A percentile compares a stretch with the other conserved stretches of the same genome.
These are phyloP conservation scores for Reticulitermes speratus DNA, from an alignment of 1,140 invertebrate genomes.

Conservation along the genomic window DNA sequence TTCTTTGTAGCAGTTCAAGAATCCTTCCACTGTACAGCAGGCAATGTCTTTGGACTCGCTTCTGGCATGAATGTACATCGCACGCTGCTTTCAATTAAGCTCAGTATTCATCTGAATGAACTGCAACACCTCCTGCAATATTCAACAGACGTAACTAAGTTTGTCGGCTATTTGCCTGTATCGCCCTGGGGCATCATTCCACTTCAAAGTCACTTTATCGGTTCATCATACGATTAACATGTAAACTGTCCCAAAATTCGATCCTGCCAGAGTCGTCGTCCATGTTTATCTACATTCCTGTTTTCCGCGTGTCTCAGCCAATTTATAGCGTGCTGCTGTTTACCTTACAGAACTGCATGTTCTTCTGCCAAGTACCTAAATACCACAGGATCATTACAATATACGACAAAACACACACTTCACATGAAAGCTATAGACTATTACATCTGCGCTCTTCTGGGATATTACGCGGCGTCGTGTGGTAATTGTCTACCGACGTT, in stretches of 20 bases:
- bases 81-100: neutral
- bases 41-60: neutral
- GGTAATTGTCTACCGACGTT: too few relatives aligned
- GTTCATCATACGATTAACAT: neutral
- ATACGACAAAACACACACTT: too few relatives aligned
- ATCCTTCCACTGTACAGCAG: too few relatives aligned
- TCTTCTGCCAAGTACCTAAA: too few relatives aligned
- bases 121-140: neutral
- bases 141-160: slow-evolving; percentile 7
- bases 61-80: neutral
- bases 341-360: too few relatives aligned
- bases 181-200: neutral
- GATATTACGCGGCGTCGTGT: too few relatives aligned
- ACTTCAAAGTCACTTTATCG: neutral
- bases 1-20: too few relatives aligned
- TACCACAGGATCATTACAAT: too few relatives aligned
- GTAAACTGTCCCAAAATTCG: neutral
- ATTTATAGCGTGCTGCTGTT: neutral
- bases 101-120: neutral
- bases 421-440: too few relatives aligned
- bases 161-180: neutral
- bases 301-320: neutral
- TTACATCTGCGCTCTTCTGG: too few relatives aligned
- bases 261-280: neutral
- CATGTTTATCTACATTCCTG: neutral